A percentile compares a stretch with the other conserved stretches of the same genome.
Evolutionary conservation across 2,888 invertebrate species (phyloP).

Genomic region (Parochlus steinenii): DNA sequence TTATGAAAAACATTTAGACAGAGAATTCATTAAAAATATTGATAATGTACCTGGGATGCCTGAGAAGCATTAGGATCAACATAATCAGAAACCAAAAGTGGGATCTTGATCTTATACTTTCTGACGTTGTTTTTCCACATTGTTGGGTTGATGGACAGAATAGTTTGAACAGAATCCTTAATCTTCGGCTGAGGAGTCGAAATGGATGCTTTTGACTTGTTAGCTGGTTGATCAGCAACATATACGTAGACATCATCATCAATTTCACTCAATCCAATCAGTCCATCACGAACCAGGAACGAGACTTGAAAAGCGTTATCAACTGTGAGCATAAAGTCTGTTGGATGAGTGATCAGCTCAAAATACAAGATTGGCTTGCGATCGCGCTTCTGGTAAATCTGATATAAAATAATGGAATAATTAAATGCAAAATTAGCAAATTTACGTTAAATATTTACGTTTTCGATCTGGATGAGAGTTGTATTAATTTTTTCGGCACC

Average conservation of each 20-base stretch:
- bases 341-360: conserved; percentile 36
- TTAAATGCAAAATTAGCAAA: background rate
- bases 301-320: conserved; percentile 43
- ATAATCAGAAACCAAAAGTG: too few species aligned
- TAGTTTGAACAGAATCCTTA: conserved; percentile 3
- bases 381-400: conserved; percentile 24
- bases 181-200: too few species aligned
- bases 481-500: conserved; percentile 36
- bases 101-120: too few species aligned
- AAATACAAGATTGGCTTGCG: conserved; percentile 36
- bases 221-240: background rate
- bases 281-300: conserved; percentile 39
- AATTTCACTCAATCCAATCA: conserved; percentile 1
- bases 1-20: too few species aligned
- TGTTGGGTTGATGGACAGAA: background rate
- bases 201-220: too few species aligned
- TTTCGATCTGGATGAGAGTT: conserved; percentile 30
- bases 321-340: conserved; percentile 36
- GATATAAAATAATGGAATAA: background rate
- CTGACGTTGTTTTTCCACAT: conserved; percentile 1
- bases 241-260: background rate
- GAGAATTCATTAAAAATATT: too few species aligned
- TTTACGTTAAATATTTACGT: conserved; percentile 18
- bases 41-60: too few species aligned
- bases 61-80: too few species aligned